Conservation (phyloP, 2,113 vertebrate genomes). For the Tachysurus vachellii region DNA sequence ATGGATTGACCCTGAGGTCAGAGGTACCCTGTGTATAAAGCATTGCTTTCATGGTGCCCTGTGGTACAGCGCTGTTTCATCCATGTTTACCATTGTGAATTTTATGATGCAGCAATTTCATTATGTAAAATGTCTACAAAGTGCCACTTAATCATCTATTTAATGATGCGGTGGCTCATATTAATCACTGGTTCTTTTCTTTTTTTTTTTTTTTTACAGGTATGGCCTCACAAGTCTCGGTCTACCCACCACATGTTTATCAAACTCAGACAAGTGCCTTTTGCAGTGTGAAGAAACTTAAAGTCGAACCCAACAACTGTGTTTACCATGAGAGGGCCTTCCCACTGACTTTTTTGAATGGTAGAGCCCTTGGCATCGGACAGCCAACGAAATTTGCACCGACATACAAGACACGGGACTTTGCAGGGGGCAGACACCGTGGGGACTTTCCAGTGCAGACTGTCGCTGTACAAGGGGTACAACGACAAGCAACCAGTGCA, state of each 20-base stretch:
- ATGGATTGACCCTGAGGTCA: background rate
- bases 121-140: background rate
- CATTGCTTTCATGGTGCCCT: background rate
- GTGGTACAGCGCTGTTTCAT: background rate
- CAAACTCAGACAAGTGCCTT: conserved; percentile 99
- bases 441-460: conserved; percentile 85
- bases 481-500: conserved; percentile 75
- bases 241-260: conserved; percentile 99
- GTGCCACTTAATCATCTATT: background rate
- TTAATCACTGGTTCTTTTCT: conserved; percentile 2
- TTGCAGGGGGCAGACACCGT: conserved; percentile 72
- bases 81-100: background rate
- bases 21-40: background rate
- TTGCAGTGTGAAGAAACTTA: conserved; percentile 99
- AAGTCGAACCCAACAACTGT: conserved; percentile 96
- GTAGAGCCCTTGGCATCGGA: conserved; percentile 88
- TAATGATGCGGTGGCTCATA: background rate
- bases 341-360: conserved; percentile 89
- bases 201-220: conserved; percentile 72
- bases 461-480: conserved; percentile 87
- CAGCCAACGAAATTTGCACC: conserved; percentile 80
- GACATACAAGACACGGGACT: conserved; percentile 86
- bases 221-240: conserved; percentile 99
- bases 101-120: background rate
- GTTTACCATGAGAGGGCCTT: conserved; percentile 94